A percentile compares a stretch with the other conserved stretches of the same genome.
These are phyloP conservation scores for Calameuta idolon DNA, from an alignment of 2,888 invertebrate genomes.

Conservation along the genomic window DNA sequence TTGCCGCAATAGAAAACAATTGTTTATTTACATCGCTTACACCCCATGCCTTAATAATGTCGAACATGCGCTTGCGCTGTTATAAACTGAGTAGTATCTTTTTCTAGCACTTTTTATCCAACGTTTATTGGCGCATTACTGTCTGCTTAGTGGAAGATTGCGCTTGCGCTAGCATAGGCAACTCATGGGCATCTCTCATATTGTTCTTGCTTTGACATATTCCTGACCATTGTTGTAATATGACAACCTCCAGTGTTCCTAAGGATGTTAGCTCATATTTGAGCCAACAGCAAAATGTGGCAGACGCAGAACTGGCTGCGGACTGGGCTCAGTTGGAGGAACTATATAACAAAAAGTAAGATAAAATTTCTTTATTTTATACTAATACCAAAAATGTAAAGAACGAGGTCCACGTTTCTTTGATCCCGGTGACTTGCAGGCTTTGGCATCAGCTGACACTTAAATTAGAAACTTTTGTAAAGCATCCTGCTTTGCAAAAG, in stretches of 20 bases:
- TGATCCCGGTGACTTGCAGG: constrained; percentile 70
- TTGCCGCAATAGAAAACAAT: not conserved
- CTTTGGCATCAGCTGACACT: constrained; percentile 97
- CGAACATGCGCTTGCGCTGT: not conserved
- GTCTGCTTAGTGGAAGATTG: not conserved
- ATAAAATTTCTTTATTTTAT: constrained; percentile 9
- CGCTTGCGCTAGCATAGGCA: not conserved
- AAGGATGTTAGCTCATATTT: constrained; percentile 78
- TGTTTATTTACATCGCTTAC: not conserved
- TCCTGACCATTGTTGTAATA: constrained; percentile 64
- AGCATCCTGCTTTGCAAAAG: constrained; percentile 80
- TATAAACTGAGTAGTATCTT: not conserved
- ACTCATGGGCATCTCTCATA: not conserved
- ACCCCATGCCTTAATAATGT: not conserved
- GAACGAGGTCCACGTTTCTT: not conserved
- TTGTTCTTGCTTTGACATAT: not conserved
- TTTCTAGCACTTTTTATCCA: not conserved
- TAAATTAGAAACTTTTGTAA: constrained; percentile 83
- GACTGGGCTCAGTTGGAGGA: constrained; percentile 94
- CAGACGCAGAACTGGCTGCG: constrained; percentile 81
- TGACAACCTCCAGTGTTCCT: constrained; percentile 72
- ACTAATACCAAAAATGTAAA: not conserved
- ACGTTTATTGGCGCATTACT: not conserved
- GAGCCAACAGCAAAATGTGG: constrained; percentile 79
- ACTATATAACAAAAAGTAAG: constrained; percentile 91